These are phyloP conservation scores for Mesocricetus auratus DNA, from an alignment of 2,113 vertebrate genomes.

Conservation along the genomic window DNA sequence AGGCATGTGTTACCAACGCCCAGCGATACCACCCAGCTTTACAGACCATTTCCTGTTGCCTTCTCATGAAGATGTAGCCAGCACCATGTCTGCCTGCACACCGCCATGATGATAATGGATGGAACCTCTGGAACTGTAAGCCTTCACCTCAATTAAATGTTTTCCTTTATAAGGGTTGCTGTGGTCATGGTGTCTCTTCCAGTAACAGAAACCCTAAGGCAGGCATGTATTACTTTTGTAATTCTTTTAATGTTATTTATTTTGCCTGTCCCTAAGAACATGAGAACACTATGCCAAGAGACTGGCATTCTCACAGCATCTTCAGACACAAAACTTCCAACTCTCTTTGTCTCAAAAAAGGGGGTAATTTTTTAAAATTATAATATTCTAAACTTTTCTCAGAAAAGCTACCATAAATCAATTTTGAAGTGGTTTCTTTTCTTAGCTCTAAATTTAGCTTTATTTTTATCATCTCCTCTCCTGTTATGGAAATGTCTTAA, in stretches of 20 bases:
- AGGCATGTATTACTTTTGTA: slow-evolving; percentile 1
- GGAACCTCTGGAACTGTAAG: neutral
- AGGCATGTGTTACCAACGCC: too few relatives aligned
- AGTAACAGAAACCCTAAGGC: neutral
- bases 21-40: neutral
- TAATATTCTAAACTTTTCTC: slow-evolving; percentile 35
- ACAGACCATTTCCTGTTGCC: neutral
- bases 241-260: slow-evolving; percentile 14
- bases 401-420: slow-evolving; percentile 37
- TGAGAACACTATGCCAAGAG: neutral
- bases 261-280: neutral
- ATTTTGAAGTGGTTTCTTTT: slow-evolving; percentile 58
- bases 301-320: neutral
- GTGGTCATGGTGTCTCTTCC: neutral
- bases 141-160: neutral
- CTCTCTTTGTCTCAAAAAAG: neutral
- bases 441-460: slow-evolving; percentile 70
- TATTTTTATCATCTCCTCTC: slow-evolving; percentile 59
- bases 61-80: neutral
- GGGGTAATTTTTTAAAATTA: neutral
- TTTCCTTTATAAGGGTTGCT: neutral
- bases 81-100: neutral
- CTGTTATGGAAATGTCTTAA: slow-evolving; percentile 61
- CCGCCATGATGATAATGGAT: neutral
- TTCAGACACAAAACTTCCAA: neutral